A percentile compares a stretch with the other conserved stretches of the same genome.
Conservation (phyloP, 2,797 vertebrate species). For the Gymnothorax javanicus region DNA sequence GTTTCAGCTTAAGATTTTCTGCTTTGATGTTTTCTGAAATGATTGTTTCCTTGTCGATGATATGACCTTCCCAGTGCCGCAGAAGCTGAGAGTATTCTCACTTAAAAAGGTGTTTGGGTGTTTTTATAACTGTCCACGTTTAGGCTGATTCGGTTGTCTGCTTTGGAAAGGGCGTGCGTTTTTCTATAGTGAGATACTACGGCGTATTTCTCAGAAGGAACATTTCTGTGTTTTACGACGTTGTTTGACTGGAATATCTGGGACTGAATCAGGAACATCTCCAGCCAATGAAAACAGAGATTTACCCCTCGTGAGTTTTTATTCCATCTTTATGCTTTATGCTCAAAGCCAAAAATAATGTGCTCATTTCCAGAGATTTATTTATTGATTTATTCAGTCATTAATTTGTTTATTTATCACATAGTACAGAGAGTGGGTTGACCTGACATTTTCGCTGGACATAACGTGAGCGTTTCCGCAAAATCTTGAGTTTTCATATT, state of each 20-base stretch:
- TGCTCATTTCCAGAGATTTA: conserved; percentile 60
- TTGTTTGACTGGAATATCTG: conserved; percentile 11
- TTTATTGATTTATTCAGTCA: conserved; percentile 41
- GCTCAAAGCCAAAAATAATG: conserved; percentile 42
- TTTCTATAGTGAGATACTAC: background rate
- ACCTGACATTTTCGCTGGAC: conserved; percentile 20
- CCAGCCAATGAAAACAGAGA: conserved; percentile 21
- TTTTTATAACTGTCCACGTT: background rate
- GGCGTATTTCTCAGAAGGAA: background rate
- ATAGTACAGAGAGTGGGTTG: no score
- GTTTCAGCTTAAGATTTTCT: conserved; percentile 35
- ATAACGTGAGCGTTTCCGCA: background rate
- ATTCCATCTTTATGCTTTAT: conserved; percentile 56
- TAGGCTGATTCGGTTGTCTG: background rate
- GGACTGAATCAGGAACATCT: background rate
- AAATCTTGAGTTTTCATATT: background rate
- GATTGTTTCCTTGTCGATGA: conserved; percentile 5
- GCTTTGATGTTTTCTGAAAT: conserved; percentile 22
- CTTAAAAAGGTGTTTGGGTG: conserved; percentile 7
- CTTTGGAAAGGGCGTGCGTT: background rate
- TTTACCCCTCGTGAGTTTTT: conserved; percentile 51
- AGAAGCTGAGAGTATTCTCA: background rate
- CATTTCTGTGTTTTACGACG: conserved; percentile 8
- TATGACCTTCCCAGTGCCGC: background rate
- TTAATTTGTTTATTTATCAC: background rate